Base-by-base conservation (phyloP, 2,888 invertebrate genomes). In the Volucella bombylans region DNA sequence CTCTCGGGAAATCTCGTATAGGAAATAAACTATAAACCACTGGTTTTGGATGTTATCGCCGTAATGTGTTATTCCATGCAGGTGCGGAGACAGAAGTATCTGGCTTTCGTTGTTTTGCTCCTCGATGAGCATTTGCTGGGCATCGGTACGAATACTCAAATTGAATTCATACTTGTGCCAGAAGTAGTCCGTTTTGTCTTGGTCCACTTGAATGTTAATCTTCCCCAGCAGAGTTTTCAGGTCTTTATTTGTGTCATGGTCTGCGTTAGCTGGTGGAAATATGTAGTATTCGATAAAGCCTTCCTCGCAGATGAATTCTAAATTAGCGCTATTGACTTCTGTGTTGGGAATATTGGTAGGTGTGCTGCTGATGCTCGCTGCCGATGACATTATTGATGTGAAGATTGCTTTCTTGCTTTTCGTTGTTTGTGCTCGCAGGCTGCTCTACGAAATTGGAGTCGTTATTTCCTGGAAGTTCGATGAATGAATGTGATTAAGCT, bases 21-120 rank as follows among this genome's bases (percentile, higher is more conserved):
- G 91, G 43, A 98, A 91, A 91, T 95, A 95, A 0, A 98, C 96
- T 89, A 97, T 95, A 89, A 97, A 97, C 98, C 98, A 99, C 92
- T 99, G 98, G 92, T 99, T 98, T 90, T 97, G 97, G 87, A 98
- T 95, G 90, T 98, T 98, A 88, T 98, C 98, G 38, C 97, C 98
- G 92, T 95, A 98, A 90, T 95, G 95, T 15, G 96, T 94, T 39
- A 94, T 93, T 52, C 97, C 97, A 89, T 95, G 93, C 54, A 97
- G 93, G 91, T 96, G 95, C 9, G 94, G 93, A 67, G 95, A 94
- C 41, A 93, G 88, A 78, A 88, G 87, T 86, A 93, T 78, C 14
- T 76, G 76, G 43, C 65, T 82, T 52, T 87, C 82, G 71, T 82
- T 86, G 47, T 88, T 88, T 80, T 90, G 91, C 52, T 91, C 90